Evolutionary conservation across 2,113 vertebrate genomes (phyloP).

Genomic region (Albula goreensis): DNA sequence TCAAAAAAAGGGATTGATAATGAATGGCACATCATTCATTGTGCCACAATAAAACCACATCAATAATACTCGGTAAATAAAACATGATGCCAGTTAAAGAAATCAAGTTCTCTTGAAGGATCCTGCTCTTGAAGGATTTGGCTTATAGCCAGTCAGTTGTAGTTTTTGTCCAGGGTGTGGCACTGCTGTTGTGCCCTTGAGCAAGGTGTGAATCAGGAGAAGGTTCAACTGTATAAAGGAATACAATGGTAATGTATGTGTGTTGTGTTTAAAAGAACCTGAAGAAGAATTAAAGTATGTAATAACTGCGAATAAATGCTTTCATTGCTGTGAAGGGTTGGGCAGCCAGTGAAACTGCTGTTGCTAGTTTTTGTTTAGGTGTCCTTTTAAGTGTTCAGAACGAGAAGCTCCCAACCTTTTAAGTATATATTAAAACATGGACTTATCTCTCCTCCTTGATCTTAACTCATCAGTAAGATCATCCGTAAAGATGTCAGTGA

Average conservation of each 20-base stretch:
- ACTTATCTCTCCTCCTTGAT: neutral
- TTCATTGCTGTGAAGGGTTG: neutral
- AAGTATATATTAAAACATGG: neutral
- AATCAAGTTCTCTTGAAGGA: no score
- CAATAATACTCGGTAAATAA: no score
- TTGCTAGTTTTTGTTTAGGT: neutral
- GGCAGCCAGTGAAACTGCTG: neutral
- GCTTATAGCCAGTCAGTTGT: no score
- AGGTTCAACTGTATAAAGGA: neutral
- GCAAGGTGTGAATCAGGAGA: neutral
- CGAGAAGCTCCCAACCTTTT: neutral
- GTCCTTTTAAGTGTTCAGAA: neutral
- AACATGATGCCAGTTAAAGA: no score
- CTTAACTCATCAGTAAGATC: no score
- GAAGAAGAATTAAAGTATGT: no score
- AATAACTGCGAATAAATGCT: neutral
- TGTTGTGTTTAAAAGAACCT: neutral
- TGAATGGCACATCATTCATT: neutral
- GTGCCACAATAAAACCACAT: no score
- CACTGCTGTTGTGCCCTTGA: neutral
- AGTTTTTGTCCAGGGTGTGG: no score
- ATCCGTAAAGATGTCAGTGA: no score
- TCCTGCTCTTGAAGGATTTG: no score
- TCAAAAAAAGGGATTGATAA: neutral
- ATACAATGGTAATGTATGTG: neutral